phyloP scores from a whole-genome alignment of 2,888 invertebrate species.

The Entomobrya proxima region DNA sequence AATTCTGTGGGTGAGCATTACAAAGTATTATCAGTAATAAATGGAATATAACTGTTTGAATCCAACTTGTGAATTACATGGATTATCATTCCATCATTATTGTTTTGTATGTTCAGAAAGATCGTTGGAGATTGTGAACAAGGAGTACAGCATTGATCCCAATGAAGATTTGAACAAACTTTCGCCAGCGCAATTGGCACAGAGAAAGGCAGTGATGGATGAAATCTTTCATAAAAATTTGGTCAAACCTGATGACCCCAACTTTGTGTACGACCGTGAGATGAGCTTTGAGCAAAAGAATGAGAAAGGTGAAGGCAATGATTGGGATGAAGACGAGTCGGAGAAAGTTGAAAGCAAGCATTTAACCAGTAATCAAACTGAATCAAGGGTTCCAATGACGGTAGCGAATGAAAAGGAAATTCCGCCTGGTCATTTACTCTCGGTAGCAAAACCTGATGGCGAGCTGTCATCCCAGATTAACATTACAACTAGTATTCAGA shows the following conservation, averaged over 20 bases:
- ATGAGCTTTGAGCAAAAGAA: constrained; percentile 77
- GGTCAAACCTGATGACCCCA: constrained; percentile 78
- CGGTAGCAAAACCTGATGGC: not conserved
- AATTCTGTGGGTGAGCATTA: constrained; percentile 53
- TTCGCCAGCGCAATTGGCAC: constrained; percentile 77
- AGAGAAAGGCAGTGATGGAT: constrained; percentile 79
- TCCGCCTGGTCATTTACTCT: no score
- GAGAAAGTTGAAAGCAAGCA: constrained; percentile 59
- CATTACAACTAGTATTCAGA: no score
- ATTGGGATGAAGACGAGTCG: constrained; percentile 35
- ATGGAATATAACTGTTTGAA: no score
- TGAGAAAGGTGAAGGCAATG: constrained; percentile 77
- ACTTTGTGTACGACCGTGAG: constrained; percentile 79
- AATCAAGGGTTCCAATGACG: no score
- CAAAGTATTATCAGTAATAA: no score
- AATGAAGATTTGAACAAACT: constrained; percentile 79
- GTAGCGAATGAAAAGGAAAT: no score
- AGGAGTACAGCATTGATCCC: constrained; percentile 78
- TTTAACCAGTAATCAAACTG: not conserved
- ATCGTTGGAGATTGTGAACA: constrained; percentile 76
- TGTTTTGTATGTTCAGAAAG: constrained; percentile 76
- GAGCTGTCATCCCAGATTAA: no score
- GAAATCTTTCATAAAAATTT: constrained; percentile 78
- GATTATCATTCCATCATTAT: not conserved
- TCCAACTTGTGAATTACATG: no score